Base-by-base conservation (phyloP, 2,888 invertebrate species). In the Strigamia crassipes region DNA sequence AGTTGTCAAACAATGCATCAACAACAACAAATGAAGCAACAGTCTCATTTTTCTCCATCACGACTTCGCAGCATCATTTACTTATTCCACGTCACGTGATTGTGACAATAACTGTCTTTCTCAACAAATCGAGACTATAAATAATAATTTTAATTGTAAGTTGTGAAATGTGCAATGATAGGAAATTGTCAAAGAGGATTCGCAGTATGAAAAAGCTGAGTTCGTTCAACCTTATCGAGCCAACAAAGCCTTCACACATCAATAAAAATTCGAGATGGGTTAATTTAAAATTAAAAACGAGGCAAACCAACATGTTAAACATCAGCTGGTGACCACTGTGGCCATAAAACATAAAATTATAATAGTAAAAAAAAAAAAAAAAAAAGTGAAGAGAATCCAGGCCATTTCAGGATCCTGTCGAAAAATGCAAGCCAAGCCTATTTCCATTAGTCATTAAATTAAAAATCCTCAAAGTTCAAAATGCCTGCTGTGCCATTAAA, bases 401-500 rank as follows among this genome's bases (percentile, higher is more conserved):
- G 56, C n/a, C 21, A 18, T 4, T 56, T 15, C 5, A 13, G 56
- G n/a, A 56, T 56, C 56, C 56, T 56, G 56, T 56, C 56, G 56
- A 56, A 56, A 56, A 56, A 56, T 18, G 56, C 9, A 31, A 31
- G 73, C 73, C 73, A 73, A 73, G 73, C 73, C 73, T 73, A 73
- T 73, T 31, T 73, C 73, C 73, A 73, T 73, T 73, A 73, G 73
- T 73, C 73, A 73, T 73, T 73, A 73, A 73, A 73, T 73, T 73
- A 73, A 73, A 56, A 73, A 73, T 73, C 73, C 73, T 27, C 73
- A 73, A 73, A 73, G 73, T 73, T 73, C 73, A 73, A 73, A 73
- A 73, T 73, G 73, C 73, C 73, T 73, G 73, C 73, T 73, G 73
- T 73, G 73, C 73, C 73, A 73, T 73, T 73, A 73, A 73, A 73